Conservation (phyloP, 64 coral and sea anemone species). For the Porites lutea region DNA sequence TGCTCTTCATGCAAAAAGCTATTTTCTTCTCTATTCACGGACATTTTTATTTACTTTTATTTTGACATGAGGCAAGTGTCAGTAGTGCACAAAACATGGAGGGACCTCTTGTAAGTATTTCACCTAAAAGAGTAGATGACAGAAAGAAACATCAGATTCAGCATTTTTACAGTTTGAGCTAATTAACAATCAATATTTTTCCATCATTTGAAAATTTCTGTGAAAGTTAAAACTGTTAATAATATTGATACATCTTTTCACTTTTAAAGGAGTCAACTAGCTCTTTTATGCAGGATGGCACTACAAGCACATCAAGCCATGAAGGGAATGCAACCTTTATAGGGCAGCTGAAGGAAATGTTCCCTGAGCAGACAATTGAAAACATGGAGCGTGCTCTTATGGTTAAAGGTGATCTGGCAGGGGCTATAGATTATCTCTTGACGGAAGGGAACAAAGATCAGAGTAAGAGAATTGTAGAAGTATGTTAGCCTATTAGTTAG, state of each 20-base stretch:
- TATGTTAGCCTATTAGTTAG: background rate
- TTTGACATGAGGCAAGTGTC: constrained; percentile 14
- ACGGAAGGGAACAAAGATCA: constrained; percentile 14
- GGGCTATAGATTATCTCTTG: constrained; percentile 1
- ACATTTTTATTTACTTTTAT: constrained; percentile 14
- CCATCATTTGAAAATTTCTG: constrained; percentile 13
- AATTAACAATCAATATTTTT: background rate
- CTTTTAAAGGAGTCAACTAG: constrained; percentile 23
- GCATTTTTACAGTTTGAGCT: constrained; percentile 17
- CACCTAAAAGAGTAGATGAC: constrained; percentile 2
- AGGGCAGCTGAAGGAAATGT: constrained; percentile 18
- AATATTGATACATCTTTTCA: constrained; percentile 2
- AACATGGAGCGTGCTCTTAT: background rate
- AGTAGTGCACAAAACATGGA: constrained; percentile 26
- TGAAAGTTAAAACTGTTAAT: constrained; percentile 11
- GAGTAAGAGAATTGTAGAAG: constrained; percentile 20
- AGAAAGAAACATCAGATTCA: constrained; percentile 21
- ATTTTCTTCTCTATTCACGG: constrained; percentile 5
- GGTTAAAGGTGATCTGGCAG: constrained; percentile 18
- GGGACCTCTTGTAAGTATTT: constrained; percentile 23
- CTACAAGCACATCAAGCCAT: constrained; percentile 17
- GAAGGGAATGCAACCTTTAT: constrained; percentile 2
- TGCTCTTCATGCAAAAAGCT: constrained; percentile 10
- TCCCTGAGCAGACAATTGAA: constrained; percentile 2
- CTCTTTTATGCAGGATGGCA: constrained; percentile 19